These are phyloP conservation scores for Chymomyza amoena DNA, from an alignment of 2,888 invertebrate genomes.

Conservation along the genomic window DNA sequence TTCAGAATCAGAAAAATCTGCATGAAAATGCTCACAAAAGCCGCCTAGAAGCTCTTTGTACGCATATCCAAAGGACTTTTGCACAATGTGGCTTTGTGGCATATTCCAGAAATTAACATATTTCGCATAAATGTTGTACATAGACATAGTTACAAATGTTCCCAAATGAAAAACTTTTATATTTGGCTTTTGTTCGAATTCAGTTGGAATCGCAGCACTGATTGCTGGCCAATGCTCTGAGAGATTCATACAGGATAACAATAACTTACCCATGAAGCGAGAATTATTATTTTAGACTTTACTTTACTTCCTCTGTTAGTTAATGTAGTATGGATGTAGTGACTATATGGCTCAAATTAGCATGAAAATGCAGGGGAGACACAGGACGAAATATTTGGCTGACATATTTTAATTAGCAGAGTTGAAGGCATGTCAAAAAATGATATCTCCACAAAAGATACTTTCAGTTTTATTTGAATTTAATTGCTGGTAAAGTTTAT, in stretches of 20 bases:
- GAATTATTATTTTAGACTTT: slow-evolving; percentile 46
- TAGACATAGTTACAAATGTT: slow-evolving; percentile 41
- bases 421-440: not conserved
- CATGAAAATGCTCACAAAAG: slow-evolving; percentile 65
- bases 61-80: slow-evolving; percentile 14
- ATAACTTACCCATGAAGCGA: slow-evolving; percentile 32
- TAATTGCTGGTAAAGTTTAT: slow-evolving; percentile 29
- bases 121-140: slow-evolving; percentile 28
- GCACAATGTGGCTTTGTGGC: slow-evolving; percentile 7
- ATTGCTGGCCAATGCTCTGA: slow-evolving; percentile 1
- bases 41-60: slow-evolving; percentile 14
- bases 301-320: not conserved
- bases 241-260: slow-evolving; percentile 32
- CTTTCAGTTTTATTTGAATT: slow-evolving; percentile 30
- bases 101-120: slow-evolving; percentile 37
- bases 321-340: not conserved
- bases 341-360: slow-evolving; percentile 27
- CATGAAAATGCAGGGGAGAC: slow-evolving; percentile 28
- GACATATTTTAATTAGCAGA: slow-evolving; percentile 38
- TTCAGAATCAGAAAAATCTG: slow-evolving; percentile 45
- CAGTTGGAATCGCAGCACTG: slow-evolving; percentile 4
- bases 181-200: slow-evolving; percentile 36
- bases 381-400: slow-evolving; percentile 23
- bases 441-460: slow-evolving; percentile 19
- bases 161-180: slow-evolving; percentile 39